A percentile compares a stretch with the other conserved stretches of the same genome.
phyloP scores from a whole-genome alignment of 2,797 vertebrate genomes.

The Momotus momota region DNA sequence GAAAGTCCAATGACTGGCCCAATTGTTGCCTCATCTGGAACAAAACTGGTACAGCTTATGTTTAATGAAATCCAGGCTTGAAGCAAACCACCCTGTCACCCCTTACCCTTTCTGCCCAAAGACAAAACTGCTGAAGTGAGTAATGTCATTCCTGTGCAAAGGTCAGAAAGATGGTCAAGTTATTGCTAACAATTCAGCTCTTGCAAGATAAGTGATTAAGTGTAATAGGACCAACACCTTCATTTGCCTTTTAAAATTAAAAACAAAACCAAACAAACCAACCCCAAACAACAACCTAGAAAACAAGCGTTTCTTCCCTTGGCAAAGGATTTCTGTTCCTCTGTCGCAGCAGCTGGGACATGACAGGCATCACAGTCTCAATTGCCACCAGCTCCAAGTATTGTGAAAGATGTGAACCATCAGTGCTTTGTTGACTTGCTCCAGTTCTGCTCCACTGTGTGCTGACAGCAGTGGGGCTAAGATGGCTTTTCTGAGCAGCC shows the following conservation, averaged over 20 bases:
- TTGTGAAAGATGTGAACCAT: not conserved
- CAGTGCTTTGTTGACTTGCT: not conserved
- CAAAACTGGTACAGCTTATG: not conserved
- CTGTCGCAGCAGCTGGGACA: not conserved
- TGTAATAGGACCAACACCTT: not conserved
- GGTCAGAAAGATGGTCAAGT: not conserved
- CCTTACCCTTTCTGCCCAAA: not conserved
- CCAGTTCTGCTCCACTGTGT: not conserved
- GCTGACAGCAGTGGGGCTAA: not conserved
- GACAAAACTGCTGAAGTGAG: not conserved
- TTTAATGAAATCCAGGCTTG: not conserved
- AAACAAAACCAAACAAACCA: not conserved
- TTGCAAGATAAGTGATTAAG: not conserved
- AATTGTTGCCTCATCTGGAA: slow-evolving; percentile 31
- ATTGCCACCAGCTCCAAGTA: not conserved
- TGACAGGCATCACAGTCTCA: not conserved
- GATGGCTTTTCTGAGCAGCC: not conserved
- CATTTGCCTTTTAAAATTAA: not conserved
- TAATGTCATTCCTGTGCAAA: not conserved
- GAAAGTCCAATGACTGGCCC: not conserved
- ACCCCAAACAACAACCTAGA: too few relatives aligned
- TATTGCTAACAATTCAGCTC: not conserved
- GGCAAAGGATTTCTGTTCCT: not conserved
- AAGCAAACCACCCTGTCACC: not conserved
- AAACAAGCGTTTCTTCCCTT: not conserved